These are phyloP conservation scores for Andrena marginata DNA, from an alignment of 2,888 invertebrate genomes.

Conservation along the genomic window DNA sequence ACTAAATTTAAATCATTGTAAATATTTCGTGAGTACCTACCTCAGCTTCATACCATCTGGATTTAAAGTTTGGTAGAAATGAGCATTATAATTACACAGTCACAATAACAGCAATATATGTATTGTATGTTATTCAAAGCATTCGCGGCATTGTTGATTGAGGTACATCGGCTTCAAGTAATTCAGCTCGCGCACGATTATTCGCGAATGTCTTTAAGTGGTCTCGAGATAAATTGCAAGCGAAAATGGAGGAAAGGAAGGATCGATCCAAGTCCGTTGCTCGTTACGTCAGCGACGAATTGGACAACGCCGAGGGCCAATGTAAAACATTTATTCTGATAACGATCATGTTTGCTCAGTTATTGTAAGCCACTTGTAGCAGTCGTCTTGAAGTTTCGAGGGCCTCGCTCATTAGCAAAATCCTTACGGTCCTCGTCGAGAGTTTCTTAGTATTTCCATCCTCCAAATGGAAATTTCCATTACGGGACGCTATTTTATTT, in stretches of 20 bases:
- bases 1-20: too few species aligned
- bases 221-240: slow-evolving; percentile 6
- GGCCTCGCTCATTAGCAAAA: slow-evolving; percentile 49
- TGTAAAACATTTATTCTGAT: slow-evolving; percentile 16
- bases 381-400: slow-evolving; percentile 40
- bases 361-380: slow-evolving; percentile 37
- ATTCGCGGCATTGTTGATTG: not conserved
- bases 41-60: too few species aligned
- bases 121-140: not conserved
- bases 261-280: slow-evolving; percentile 10
- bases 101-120: not conserved
- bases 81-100: not conserved
- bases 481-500: slow-evolving; percentile 44
- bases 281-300: slow-evolving; percentile 30
- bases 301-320: slow-evolving; percentile 22
- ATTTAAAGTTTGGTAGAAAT: not conserved
- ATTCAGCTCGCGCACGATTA: not conserved
- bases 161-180: not conserved
- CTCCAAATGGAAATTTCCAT: slow-evolving; percentile 42
- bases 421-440: slow-evolving; percentile 27
- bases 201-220: not conserved
- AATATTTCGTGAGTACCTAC: too few species aligned
- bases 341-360: slow-evolving; percentile 48
- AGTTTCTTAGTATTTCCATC: slow-evolving; percentile 35
- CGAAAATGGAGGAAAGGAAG: not conserved